Evolutionary conservation across 2,113 vertebrate genomes (phyloP), one percentile per base, ranked within the genome.

Genomic region (Artemisiospiza belli): DNA sequence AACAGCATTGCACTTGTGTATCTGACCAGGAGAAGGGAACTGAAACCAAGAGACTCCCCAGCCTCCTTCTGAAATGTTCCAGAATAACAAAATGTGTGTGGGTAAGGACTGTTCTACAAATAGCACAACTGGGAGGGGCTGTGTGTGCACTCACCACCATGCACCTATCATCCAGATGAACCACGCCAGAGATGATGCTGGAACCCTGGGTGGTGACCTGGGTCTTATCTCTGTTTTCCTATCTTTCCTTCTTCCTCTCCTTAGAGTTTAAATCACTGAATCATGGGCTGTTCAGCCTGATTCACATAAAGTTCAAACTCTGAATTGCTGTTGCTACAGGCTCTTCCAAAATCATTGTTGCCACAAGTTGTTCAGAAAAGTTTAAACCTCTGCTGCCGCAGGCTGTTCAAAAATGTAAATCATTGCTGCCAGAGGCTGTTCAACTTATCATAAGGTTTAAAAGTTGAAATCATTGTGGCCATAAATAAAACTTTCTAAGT

Each of bases 121-220:
- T 3, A 46, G 39, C 1, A 3, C 37, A 46, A 3, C 15, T 46
- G 46, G 67, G 15, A 59, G 20, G 11, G 19, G 23, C 20, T 30
- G 9, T 52, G 22, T 44, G 13, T 68, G n/a, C 30, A n/a, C n/a
- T 7, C 28, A 61, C 9, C 39, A 39, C 13, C 1, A 2, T 41
- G 24, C 24, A 54, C 24, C 39, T 24, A 17, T n/a, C 19, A 39
- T 9, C 28, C 11, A 25, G 16, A 54, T 2, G 1, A 75, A 41
- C 7, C 24, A 46, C 0, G 0, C 10, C 46, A 82, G 46, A 75
- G 13, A 18, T 8, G 23, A 44, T 21, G 13, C 39, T 61, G 24
- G 28, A 46, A 52, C 3, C 12, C 24, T n/a, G 20, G 11, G 16
- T 54, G n/a, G 39, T 47, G 62, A 75, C 21, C 24, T 0, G 0